Base-by-base conservation (phyloP, 1,140 invertebrate species). In the Sycophila sp. region DNA sequence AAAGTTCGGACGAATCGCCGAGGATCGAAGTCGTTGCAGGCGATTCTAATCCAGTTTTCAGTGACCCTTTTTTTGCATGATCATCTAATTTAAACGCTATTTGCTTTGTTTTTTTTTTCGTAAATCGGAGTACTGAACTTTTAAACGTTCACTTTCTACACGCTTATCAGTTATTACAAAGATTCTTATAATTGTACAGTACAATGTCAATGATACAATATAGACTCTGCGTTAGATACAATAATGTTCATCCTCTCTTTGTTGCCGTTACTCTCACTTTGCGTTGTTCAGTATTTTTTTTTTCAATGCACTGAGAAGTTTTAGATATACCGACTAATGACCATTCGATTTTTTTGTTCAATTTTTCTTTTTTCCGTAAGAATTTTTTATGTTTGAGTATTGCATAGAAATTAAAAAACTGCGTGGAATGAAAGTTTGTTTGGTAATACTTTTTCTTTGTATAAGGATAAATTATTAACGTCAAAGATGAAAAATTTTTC, bases 151-250 rank as follows among this genome's bases (percentile, higher is more conserved):
- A 63, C 22, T n/a, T 32, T 60, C 56, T 68, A 60, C 56, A 40
- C 58, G 22, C 45, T 60, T 78, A 64, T 78, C 78, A 78, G 71
- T 80, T 79, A 78, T 81, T 81, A 81, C 76, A 80, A 83, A 79
- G 77, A 79, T 81, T 71, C 74, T 81, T 77, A 77, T 81, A 81
- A 75, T 67, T 32, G 34, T 62, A 69, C 45, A 59, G n/a, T 68
- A 69, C 58, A 49, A 62, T 72, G 34, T 69, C 34, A 80, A 78
- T 81, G 77, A 80, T 83, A 80, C 76, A 80, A 79, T 83, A 83
- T 81, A 82, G 75, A 85, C 81, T 84, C 77, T 84, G 81, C 79
- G 78, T 82, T 83, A 84, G 75, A 82, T 84, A 81, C 77, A 83
- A 83, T 85, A 83, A 82, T 82, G 76, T 81, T 71, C 58, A 72